Conservation (phyloP, 2,113 vertebrate genomes). For the Gallinago undulata region DNA sequence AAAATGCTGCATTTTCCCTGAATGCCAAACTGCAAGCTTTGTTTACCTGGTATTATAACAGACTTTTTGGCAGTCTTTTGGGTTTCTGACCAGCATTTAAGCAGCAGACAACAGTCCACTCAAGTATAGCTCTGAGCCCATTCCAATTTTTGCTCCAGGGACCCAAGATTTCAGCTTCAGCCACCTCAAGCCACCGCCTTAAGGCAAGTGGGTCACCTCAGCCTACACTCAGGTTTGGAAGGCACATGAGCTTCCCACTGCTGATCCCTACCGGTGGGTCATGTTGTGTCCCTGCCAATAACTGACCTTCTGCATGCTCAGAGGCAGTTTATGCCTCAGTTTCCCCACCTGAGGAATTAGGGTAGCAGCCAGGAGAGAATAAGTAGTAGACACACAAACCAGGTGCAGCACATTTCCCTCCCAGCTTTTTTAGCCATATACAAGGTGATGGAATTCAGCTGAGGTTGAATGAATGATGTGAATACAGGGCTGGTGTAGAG, state of each 20-base stretch:
- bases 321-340: background rate
- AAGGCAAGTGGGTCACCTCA: background rate
- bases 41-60: background rate
- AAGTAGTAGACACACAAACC: background rate
- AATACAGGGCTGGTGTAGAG: background rate
- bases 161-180: background rate
- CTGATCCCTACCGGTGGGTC: too few species aligned
- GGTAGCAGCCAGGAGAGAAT: background rate
- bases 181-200: background rate
- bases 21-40: background rate
- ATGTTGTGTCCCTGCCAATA: background rate
- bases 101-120: rapidly evolving
- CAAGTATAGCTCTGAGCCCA: background rate
- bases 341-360: background rate
- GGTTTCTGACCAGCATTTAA: background rate
- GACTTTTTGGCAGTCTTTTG: background rate
- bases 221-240: background rate
- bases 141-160: background rate
- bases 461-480: background rate
- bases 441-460: background rate
- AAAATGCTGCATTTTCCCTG: background rate
- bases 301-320: background rate
- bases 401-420: background rate
- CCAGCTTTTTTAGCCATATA: background rate
- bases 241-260: background rate